Percentiles rank a stretch among this genome's conserved stretches.
Evolutionary conservation across 2,113 vertebrate genomes (phyloP).

Genomic region (Hystrix brachyura): DNA sequence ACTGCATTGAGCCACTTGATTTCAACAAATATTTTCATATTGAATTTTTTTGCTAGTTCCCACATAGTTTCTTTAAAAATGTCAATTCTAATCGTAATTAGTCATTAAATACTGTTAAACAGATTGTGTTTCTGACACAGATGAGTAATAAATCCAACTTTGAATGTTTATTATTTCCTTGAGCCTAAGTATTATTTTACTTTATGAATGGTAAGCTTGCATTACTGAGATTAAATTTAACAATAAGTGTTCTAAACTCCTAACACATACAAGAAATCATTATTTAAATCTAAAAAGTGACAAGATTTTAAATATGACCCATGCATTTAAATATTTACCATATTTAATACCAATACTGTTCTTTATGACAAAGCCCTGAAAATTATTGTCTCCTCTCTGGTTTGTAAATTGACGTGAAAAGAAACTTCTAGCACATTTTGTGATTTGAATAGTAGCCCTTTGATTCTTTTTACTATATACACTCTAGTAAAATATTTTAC

Average conservation of each 20-base stretch:
- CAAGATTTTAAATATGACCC: neutral
- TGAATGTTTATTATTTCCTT: neutral
- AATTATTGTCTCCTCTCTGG: neutral
- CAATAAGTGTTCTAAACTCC: neutral
- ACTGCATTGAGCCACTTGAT: neutral
- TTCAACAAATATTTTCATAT: neutral
- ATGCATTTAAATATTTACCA: neutral
- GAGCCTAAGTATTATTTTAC: neutral
- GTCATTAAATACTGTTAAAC: conserved; percentile 17
- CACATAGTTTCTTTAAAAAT: conserved; percentile 22
- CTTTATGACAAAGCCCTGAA: neutral
- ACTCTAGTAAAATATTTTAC: neutral
- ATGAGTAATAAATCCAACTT: neutral
- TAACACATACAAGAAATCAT: neutral
- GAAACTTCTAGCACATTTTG: neutral
- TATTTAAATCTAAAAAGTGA: neutral
- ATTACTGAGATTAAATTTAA: neutral
- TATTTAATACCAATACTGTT: neutral
- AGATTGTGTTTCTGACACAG: neutral
- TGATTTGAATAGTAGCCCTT: neutral
- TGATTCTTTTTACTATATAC: neutral
- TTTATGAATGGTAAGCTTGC: neutral
- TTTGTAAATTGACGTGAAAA: neutral
- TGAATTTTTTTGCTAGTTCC: neutral
- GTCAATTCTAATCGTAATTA: neutral